Conservation (phyloP, 2,113 vertebrate species). For the Neogobius melanostomus region DNA sequence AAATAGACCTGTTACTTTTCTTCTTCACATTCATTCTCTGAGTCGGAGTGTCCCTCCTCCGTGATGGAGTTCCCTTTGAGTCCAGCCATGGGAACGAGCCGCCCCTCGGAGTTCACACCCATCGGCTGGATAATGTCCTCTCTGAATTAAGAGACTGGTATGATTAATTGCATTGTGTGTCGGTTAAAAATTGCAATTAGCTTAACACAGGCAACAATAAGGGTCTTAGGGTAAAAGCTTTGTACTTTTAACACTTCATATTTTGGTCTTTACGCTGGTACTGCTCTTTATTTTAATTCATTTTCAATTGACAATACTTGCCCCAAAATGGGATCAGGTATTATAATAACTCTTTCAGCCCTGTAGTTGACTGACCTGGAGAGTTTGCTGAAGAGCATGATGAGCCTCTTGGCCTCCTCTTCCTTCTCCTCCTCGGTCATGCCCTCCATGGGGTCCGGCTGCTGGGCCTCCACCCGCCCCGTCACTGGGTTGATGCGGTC, state of each 20-base stretch:
- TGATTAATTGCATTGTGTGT: not conserved
- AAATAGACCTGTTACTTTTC: constrained; percentile 34
- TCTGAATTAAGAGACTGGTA: constrained; percentile 31
- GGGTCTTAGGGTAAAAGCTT: too few relatives aligned
- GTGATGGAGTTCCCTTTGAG: constrained; percentile 35
- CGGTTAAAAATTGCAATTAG: too few relatives aligned
- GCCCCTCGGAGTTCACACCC: constrained; percentile 66
- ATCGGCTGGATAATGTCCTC: constrained; percentile 68
- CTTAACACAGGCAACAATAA: too few relatives aligned
- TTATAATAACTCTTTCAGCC: not conserved
- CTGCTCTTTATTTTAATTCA: too few relatives aligned
- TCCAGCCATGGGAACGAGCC: constrained; percentile 57
- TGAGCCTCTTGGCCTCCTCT: constrained; percentile 75
- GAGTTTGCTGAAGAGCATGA: constrained; percentile 77
- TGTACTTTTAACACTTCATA: too few relatives aligned
- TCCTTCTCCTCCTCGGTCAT: constrained; percentile 84
- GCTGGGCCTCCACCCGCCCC: constrained; percentile 76
- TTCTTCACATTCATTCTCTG: constrained; percentile 47
- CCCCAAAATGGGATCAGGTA: too few relatives aligned
- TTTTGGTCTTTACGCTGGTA: not conserved
- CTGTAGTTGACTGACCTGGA: constrained; percentile 49
- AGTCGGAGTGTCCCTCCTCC: constrained; percentile 47
- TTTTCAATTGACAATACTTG: too few relatives aligned
- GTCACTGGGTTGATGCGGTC: constrained; percentile 79
- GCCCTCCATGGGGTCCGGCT: constrained; percentile 79